phyloP scores from a whole-genome alignment of 2,797 vertebrate species.

The Pangasius djambal region DNA sequence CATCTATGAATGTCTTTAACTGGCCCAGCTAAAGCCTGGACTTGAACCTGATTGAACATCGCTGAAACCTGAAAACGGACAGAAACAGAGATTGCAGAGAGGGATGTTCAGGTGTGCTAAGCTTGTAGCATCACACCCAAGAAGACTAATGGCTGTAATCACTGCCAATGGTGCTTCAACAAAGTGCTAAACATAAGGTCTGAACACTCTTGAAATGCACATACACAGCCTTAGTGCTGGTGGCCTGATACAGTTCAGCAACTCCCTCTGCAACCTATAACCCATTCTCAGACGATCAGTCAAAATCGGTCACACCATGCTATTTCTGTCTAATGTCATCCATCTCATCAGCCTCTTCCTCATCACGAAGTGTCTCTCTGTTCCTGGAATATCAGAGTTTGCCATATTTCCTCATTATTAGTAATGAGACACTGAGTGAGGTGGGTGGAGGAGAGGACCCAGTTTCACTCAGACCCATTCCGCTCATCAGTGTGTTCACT shows the following conservation, averaged over 20 bases:
- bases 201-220: background rate
- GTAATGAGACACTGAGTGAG: conserved; percentile 29
- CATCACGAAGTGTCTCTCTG: conserved; percentile 25
- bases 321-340: conserved; percentile 38
- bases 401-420: conserved; percentile 47
- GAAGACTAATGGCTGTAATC: background rate
- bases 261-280: conserved; percentile 17
- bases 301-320: conserved; percentile 14
- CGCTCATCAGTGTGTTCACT: conserved; percentile 44
- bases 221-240: background rate
- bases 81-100: background rate
- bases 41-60: background rate
- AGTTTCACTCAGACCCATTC: conserved; percentile 21
- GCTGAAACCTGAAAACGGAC: background rate
- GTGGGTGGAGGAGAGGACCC: conserved; percentile 29
- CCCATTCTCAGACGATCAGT: conserved; percentile 32
- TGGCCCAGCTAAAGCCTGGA: background rate
- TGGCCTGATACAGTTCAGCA: conserved; percentile 15
- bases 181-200: background rate
- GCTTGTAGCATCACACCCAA: background rate
- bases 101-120: background rate
- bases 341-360: conserved; percentile 20
- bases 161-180: too few species aligned
- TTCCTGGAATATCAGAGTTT: conserved; percentile 17
- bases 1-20: background rate